These are phyloP conservation scores for Himalopsyche tibetana DNA, from an alignment of 2,888 invertebrate genomes.

Conservation along the genomic window DNA sequence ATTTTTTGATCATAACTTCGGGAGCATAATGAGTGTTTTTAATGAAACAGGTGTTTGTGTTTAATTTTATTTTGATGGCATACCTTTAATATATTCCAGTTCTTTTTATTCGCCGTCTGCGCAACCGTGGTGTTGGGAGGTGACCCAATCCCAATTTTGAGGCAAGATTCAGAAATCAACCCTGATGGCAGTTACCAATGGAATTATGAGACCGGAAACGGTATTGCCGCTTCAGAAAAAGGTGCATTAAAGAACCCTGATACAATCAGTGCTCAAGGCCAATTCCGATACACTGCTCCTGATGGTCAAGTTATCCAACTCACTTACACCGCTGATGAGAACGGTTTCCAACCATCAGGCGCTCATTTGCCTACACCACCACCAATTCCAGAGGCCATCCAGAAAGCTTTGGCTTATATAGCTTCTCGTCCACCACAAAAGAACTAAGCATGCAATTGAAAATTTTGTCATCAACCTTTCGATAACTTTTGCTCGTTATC, in stretches of 20 bases:
- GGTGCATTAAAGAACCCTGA: constrained; percentile 77
- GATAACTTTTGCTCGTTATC: background rate
- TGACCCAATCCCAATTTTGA: constrained; percentile 75
- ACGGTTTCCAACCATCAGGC: constrained; percentile 82
- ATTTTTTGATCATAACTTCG: too few species aligned
- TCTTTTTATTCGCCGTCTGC: constrained; percentile 71
- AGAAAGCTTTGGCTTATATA: constrained; percentile 80
- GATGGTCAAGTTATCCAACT: constrained; percentile 79
- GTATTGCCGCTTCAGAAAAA: constrained; percentile 77
- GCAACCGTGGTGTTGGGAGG: constrained; percentile 69
- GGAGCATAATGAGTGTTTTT: too few species aligned
- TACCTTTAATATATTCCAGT: constrained; percentile 69
- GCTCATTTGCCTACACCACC: constrained; percentile 81
- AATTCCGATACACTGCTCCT: constrained; percentile 80
- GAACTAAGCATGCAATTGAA: too few species aligned
- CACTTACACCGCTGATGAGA: constrained; percentile 82
- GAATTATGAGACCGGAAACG: constrained; percentile 81
- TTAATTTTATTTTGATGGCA: too few species aligned
- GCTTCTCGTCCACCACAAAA: constrained; percentile 79
- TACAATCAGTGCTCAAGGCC: constrained; percentile 78
- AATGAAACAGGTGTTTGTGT: too few species aligned
- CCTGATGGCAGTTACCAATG: constrained; percentile 80
- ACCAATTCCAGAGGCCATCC: constrained; percentile 83
- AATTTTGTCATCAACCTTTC: too few species aligned
- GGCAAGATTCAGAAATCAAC: constrained; percentile 75